phyloP scores from a whole-genome alignment of 1,140 invertebrate genomes.

The Drosophila orosa region DNA sequence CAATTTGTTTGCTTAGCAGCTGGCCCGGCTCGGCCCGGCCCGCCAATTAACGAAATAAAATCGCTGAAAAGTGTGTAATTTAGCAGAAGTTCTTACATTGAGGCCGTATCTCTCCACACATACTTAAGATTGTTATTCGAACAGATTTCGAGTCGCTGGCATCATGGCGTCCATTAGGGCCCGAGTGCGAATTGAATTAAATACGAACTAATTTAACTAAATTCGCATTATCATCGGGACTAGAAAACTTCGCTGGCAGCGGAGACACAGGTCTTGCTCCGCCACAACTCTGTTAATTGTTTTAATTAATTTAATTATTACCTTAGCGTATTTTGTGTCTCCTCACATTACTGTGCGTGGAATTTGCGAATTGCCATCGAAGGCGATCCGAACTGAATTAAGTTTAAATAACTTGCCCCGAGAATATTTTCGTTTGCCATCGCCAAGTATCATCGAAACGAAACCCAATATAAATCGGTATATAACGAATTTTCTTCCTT shows the following conservation, averaged over 20 bases:
- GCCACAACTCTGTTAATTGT: constrained; percentile 33
- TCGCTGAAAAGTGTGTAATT: constrained; percentile 9
- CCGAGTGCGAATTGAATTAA: constrained; percentile 72
- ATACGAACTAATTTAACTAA: constrained; percentile 72
- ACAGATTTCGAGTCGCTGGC: constrained; percentile 31
- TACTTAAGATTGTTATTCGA: constrained; percentile 49
- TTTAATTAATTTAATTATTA: constrained; percentile 50
- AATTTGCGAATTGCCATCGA: constrained; percentile 5
- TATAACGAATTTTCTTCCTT: background rate
- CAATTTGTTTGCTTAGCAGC: constrained; percentile 2
- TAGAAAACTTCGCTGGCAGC: constrained; percentile 24
- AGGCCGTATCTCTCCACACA: constrained; percentile 9
- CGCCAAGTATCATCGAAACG: constrained; percentile 16
- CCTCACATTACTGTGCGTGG: background rate
- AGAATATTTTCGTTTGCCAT: constrained; percentile 18
- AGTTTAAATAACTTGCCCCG: constrained; percentile 7
- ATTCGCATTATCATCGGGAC: constrained; percentile 50
- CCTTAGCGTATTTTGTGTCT: constrained; percentile 4
- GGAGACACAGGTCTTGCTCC: constrained; percentile 19
- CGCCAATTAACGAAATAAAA: constrained; percentile 21
- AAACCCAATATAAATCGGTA: constrained; percentile 15
- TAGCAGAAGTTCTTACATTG: background rate
- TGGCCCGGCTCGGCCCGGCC: background rate
- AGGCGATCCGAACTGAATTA: constrained; percentile 1
- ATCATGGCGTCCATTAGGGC: constrained; percentile 52